These are phyloP conservation scores for Mastomys natalensis DNA, from an alignment of 2,113 vertebrate species.

Conservation along the genomic window DNA sequence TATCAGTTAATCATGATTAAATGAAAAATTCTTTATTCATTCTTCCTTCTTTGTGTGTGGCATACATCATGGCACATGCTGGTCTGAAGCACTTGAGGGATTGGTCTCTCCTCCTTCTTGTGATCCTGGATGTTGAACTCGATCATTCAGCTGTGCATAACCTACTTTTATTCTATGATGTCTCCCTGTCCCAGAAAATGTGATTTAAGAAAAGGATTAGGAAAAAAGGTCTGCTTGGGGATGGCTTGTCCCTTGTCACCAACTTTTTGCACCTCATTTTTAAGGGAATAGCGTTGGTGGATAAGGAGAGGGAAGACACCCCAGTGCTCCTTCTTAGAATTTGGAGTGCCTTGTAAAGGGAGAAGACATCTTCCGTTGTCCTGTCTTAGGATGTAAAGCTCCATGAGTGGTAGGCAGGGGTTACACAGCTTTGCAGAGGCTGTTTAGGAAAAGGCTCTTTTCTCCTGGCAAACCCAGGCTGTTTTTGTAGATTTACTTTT, in stretches of 20 bases:
- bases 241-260: neutral
- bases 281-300: too few species aligned
- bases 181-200: neutral
- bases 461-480: neutral
- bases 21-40: too few species aligned
- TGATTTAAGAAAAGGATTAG: neutral
- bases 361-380: rapidly evolving
- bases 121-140: neutral
- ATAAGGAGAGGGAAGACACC: too few species aligned
- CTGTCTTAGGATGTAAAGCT: neutral
- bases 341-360: neutral
- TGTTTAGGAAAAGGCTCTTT: neutral
- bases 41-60: neutral
- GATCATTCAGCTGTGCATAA: too few species aligned
- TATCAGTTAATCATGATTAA: too few species aligned
- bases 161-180: neutral
- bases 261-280: neutral
- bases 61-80: too few species aligned
- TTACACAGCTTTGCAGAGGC: neutral
- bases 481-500: neutral
- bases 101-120: neutral
- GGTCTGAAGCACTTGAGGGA: too few species aligned
- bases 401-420: neutral
- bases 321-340: neutral
- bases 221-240: neutral